Conservation (phyloP, 2,888 invertebrate species). For the Meta bourneti region DNA sequence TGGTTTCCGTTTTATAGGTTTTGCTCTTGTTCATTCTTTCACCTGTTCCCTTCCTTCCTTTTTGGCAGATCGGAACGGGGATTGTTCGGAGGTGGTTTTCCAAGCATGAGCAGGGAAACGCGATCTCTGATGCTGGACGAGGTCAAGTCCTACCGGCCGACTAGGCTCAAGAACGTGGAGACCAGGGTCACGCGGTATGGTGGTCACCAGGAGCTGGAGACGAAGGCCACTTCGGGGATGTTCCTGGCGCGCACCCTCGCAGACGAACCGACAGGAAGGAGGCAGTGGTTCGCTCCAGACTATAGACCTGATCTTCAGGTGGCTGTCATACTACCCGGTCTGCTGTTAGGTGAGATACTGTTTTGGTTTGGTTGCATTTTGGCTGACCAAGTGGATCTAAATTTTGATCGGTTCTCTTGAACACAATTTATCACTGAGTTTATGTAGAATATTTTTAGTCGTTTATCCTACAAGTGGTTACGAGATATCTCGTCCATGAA, state of each 20-base stretch:
- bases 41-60: slow-evolving; percentile 32
- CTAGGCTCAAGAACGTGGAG: slow-evolving; percentile 51
- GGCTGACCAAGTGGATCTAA: no score
- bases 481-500: no score
- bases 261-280: slow-evolving; percentile 18
- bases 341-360: slow-evolving; percentile 76
- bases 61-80: background rate
- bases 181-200: slow-evolving; percentile 58
- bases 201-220: slow-evolving; percentile 55
- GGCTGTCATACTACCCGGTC: slow-evolving; percentile 77
- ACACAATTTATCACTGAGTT: no score
- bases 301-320: slow-evolving; percentile 78
- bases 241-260: background rate
- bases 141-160: slow-evolving; percentile 61
- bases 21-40: slow-evolving; percentile 1
- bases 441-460: no score
- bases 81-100: no score
- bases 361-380: background rate
- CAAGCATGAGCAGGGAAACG: slow-evolving; percentile 39
- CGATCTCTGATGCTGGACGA: slow-evolving; percentile 58
- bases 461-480: no score
- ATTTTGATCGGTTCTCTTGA: no score
- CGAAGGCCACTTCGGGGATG: slow-evolving; percentile 42
- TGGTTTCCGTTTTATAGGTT: slow-evolving; percentile 19
- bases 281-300: slow-evolving; percentile 74